Base-by-base conservation (phyloP, 1,140 invertebrate species). In the Bombus waltoni region DNA sequence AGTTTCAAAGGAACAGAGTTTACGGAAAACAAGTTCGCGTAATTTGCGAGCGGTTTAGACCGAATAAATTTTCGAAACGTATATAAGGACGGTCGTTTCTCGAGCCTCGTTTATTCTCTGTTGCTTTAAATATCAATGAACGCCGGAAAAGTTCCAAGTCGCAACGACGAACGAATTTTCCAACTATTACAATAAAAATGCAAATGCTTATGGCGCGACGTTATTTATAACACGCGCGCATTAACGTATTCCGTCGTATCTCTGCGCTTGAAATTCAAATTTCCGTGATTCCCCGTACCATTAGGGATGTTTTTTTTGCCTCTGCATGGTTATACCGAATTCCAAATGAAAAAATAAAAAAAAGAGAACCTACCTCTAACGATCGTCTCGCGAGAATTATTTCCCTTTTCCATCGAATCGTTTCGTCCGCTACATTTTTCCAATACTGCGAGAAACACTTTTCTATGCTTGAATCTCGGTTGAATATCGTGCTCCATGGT, bases 191-290 rank as follows among this genome's bases (percentile, higher is more conserved):
- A 57, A 83, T 83, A 83, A 83, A 83, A 83, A 83, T 83, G 74
- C 73, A 83, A 83, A 77, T 83, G 28, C 44, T n/a, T 11, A 15
- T 4, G 71, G 10, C 10, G 22, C 18, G 2, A n/a, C 81, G 40
- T 77, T 77, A 83, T 83, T 83, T 83, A 53, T 70, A 83, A 83
- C 81, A 77, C 75, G 59, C 62, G 73, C 9, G 74, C 81, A 78
- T 83, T 70, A 76, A 83, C 73, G 81, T 68, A 40, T 75, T 15
- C 40, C 72, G 25, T 10, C 32, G 35, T 38, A 40, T 68, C 62
- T 68, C 62, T 57, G 28, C 81, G 72, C 44, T 76, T 76, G 81
- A 83, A 83, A 83, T 83, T 83, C 81, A 83, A 83, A 83, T 83
- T n/a, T 25, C 42, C 62, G 13, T 28, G 72, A 76, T 77, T 57